Evolutionary conservation across 1,140 invertebrate species (phyloP), one percentile per base, ranked within the genome.

Genomic region (Drosophila nebulosa): DNA sequence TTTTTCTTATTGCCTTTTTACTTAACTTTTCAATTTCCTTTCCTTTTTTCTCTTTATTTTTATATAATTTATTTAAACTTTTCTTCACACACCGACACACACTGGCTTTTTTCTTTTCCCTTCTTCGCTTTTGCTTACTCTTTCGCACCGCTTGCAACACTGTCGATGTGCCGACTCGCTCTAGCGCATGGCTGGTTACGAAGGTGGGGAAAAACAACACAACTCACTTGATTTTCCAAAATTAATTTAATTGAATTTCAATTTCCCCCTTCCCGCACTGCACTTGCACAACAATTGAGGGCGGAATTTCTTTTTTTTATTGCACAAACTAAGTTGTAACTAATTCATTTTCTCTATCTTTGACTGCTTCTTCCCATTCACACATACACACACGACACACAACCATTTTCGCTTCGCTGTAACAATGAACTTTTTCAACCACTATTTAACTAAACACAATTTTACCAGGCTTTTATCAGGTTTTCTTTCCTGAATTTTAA

Each of bases 91-190:
- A 63, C 58, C 70, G 53, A 66, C 58, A 57, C 74, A 78, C 55
- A 66, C 18, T 32, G 56, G 78, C 85, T 69, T 65, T 66, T 72
- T 69, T 60, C 63, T 59, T 63, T 72, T 70, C 10, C 4, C 57
- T 26, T 60, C n/a, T 46, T 21, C 16, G 39, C 16, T 21, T 46
- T 21, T 46, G 16, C 39, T 46, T 22, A 22, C 67, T 60, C 74
- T 76, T 73, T 73, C 74, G 32, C 42, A 76, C 74, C 12, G 59
- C 74, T 64, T 24, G 39, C 69, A 32, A 32, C 60, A 59, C 79
- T 26, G 72, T 64, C 69, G 79, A 84, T 85, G 76, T 85, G 76
- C 79, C 53, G 79, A 70, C 79, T 79, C 79, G 59, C 73, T 84
- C 79, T 79, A 65, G 58, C 80, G 70, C 80, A 70, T 78, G 74